Base-by-base conservation (phyloP, 2,888 invertebrate genomes). In the Drosophila anomelani region DNA sequence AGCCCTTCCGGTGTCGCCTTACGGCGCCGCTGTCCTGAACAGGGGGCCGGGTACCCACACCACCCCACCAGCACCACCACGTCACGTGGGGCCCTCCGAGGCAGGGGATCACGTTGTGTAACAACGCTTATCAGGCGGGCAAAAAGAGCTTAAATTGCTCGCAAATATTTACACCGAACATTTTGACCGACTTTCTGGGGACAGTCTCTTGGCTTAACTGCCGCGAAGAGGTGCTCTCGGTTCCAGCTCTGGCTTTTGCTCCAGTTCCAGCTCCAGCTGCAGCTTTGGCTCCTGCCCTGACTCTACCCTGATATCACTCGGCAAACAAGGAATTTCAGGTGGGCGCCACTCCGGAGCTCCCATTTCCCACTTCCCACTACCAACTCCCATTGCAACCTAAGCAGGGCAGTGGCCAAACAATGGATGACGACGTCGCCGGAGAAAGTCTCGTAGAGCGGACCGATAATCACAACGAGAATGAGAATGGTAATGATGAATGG, bases 391-490 rank as follows among this genome's bases (percentile, higher is more conserved):
- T 53, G 51, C 51, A 53, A 36, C 51, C 51, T 53, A 53, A 53
- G 51, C 51, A 53, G 51, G 51, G 51, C 55, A 56, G 56, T 56
- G 41, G 6, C 41, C 69, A 71, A 72, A 78, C 60, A 84, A 80
- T 77, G 75, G 75, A 85, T 85, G 86, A 88, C 85, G 84, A 88
- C 85, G 84, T 82, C 80, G 80, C 75, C 64, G 89, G 90, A 90
- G 91, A 91, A 91, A 91, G 90, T 91, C 90, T 86, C 66, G 66
- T 67, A 51, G 46, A 53, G 66, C 53, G 63, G 62, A 57, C 53
- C 66, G 49, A 66, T 76, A 61, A 71, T 69, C 58, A 34, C 58
- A 34, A 51, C 51, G 67, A 71, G 54, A 55, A 61, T 70, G 70
- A 60, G 54, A 57, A 63, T 58, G 51, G 62, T 70, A 60, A 69